Conservation (phyloP, 1,140 invertebrate species). For the Apocrypta bakeri region DNA sequence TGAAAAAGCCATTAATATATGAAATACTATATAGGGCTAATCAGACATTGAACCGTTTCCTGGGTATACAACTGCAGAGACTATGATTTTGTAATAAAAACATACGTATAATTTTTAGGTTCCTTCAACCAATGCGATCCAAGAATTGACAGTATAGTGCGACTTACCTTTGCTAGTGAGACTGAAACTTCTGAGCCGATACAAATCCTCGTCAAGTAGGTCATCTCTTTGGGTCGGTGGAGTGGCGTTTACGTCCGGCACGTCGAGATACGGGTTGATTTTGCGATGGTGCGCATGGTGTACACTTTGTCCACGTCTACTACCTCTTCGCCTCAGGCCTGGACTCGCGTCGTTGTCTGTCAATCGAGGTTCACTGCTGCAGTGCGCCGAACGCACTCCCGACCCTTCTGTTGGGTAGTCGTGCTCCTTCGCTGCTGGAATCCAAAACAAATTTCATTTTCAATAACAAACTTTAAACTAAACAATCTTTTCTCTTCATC, state of each 20-base stretch:
- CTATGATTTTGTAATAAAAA: no score
- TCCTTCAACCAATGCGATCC: no score
- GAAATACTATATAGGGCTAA: no score
- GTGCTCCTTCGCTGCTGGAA: constrained; percentile 67
- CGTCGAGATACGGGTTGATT: constrained; percentile 85
- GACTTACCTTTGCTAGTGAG: constrained; percentile 88
- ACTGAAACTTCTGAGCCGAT: constrained; percentile 90
- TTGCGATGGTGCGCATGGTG: constrained; percentile 77
- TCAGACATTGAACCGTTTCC: no score
- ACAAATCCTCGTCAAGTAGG: constrained; percentile 86
- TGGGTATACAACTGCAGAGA: no score
- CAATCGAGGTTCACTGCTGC: constrained; percentile 77
- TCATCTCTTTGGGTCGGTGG: constrained; percentile 66
- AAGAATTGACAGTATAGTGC: no score
- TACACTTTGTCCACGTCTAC: constrained; percentile 75
- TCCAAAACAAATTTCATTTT: constrained; percentile 19
- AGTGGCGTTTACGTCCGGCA: constrained; percentile 76
- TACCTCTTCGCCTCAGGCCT: constrained; percentile 74
- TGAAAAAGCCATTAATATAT: no score
- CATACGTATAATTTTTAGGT: no score
- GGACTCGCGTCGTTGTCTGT: constrained; percentile 76
- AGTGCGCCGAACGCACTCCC: constrained; percentile 70
- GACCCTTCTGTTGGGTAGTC: constrained; percentile 72
- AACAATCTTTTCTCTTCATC: no score
- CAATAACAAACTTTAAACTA: not conserved